phyloP scores from a whole-genome alignment of 2,888 invertebrate genomes.

The Cephus nigrinus region DNA sequence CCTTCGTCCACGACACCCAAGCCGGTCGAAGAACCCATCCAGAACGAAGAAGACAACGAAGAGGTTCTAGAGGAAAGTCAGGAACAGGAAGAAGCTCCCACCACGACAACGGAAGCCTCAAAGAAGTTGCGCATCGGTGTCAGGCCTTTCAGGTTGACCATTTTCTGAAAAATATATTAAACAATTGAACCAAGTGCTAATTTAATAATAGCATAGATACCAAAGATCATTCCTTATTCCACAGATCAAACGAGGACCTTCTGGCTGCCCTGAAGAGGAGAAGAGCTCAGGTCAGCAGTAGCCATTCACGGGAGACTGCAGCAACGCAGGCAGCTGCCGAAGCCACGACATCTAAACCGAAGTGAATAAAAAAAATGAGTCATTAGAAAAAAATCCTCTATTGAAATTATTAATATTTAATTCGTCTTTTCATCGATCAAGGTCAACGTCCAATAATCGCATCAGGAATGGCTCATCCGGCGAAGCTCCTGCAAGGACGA shows the following conservation, averaged over 20 bases:
- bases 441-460: conserved; percentile 20
- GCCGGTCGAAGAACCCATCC: conserved; percentile 43
- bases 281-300: conserved; percentile 76
- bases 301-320: conserved; percentile 42
- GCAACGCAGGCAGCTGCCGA: conserved; percentile 42
- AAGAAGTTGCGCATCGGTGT: conserved; percentile 74
- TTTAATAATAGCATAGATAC: neutral
- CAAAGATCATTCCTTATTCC: neutral
- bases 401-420: neutral
- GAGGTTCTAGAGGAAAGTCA: conserved; percentile 72
- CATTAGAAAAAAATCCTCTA: neutral
- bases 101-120: conserved; percentile 78
- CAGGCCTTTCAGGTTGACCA: conserved; percentile 73
- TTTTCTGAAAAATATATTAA: neutral
- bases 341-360: conserved; percentile 44
- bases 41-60: conserved; percentile 66
- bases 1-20: conserved; percentile 51
- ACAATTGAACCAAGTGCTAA: neutral
- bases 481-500: conserved; percentile 39
- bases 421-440: neutral
- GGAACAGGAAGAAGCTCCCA: conserved; percentile 68
- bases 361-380: conserved; percentile 26
- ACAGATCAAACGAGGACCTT: conserved; percentile 79
- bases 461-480: conserved; percentile 33
- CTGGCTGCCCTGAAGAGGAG: conserved; percentile 79